phyloP scores from a whole-genome alignment of 2,888 invertebrate genomes.

The Helobdella robusta region DNA sequence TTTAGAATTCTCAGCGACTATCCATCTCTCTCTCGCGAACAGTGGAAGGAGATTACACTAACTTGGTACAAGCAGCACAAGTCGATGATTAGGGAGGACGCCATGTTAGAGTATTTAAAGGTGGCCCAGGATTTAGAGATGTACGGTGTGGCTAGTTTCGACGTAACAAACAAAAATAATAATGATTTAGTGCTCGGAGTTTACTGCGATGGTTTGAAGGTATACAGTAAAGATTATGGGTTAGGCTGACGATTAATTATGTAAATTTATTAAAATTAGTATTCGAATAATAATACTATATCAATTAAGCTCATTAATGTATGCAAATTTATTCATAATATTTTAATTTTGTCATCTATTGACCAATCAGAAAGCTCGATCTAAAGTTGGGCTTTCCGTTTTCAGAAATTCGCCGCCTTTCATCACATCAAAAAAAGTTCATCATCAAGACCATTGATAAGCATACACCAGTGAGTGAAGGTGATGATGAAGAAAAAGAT shows the following conservation, averaged over 20 bases:
- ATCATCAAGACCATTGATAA: constrained; percentile 99
- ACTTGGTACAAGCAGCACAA: neutral
- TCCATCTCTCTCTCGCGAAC: neutral
- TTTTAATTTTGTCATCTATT: neutral
- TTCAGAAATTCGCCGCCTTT: constrained; percentile 98
- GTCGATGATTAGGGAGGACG: constrained; percentile 62
- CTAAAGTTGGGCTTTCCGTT: constrained; percentile 78
- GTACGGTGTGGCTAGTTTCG: constrained; percentile 97
- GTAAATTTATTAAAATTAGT: neutral
- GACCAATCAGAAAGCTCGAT: constrained; percentile 13
- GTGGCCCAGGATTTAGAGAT: constrained; percentile 50
- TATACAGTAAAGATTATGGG: constrained; percentile 94
- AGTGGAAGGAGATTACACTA: neutral
- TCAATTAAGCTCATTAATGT: neutral
- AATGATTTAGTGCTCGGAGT: constrained; percentile 94
- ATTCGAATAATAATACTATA: neutral
- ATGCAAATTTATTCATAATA: neutral
- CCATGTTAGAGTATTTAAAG: constrained; percentile 94
- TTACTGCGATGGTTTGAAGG: constrained; percentile 83
- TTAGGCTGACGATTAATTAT: constrained; percentile 44
- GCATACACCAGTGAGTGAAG: constrained; percentile 75
- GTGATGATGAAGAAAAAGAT: too few species aligned
- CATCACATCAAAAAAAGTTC: constrained; percentile 98
- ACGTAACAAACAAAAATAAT: constrained; percentile 97
- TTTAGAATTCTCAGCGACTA: neutral